Conservation (phyloP, 2,797 vertebrate species). For the Phataginus tetradactyla region DNA sequence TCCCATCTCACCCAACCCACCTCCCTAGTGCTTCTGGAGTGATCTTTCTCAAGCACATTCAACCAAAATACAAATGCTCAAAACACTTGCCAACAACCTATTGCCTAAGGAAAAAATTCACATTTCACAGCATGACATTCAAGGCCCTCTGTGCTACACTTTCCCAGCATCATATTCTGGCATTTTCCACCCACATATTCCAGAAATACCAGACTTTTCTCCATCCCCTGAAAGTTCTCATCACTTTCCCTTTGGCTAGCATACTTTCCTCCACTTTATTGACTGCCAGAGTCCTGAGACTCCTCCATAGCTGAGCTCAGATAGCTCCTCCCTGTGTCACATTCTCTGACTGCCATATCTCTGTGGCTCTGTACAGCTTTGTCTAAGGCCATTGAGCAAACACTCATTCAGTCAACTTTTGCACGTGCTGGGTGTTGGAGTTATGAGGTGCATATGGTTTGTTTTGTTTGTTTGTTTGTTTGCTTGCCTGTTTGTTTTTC, state of each 20-base stretch:
- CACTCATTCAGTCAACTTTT: neutral
- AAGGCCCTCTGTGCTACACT: neutral
- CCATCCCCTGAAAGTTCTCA: neutral
- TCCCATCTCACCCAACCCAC: neutral
- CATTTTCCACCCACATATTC: conserved; percentile 9
- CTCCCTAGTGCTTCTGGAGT: neutral
- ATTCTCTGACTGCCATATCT: neutral
- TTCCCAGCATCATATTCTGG: neutral
- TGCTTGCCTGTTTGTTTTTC: conserved; percentile 22
- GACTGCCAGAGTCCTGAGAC: neutral
- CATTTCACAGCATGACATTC: neutral
- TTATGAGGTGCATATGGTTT: neutral
- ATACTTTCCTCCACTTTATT: neutral
- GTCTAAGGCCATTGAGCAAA: neutral
- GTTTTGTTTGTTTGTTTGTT: neutral
- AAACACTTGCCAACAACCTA: neutral
- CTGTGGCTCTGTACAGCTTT: neutral
- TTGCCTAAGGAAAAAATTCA: neutral
- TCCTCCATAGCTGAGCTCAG: neutral
- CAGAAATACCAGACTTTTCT: conserved; percentile 28
- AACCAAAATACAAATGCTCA: neutral
- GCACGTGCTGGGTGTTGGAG: neutral
- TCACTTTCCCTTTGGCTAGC: neutral
- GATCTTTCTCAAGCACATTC: neutral
- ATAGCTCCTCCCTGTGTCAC: neutral